phyloP scores from a whole-genome alignment of 2,888 invertebrate genomes.

The Euclidia mi region DNA sequence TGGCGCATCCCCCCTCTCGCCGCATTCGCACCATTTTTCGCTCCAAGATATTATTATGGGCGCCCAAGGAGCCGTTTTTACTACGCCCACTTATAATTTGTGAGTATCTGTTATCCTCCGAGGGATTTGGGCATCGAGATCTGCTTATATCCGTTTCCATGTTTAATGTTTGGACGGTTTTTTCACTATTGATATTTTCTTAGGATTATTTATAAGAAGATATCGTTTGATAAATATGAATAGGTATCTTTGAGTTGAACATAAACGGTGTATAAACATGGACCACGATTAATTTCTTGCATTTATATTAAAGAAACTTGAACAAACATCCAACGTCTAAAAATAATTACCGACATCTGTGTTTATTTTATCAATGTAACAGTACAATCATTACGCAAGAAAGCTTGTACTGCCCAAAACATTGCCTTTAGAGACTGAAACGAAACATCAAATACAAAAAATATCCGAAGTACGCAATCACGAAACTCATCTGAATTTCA shows the following conservation, averaged over 20 bases:
- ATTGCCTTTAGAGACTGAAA: constrained; percentile 31
- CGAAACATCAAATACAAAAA: constrained; percentile 50
- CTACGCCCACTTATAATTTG: constrained; percentile 83
- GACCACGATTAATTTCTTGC: constrained; percentile 6
- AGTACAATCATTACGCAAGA: too few relatives aligned
- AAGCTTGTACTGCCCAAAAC: constrained; percentile 4
- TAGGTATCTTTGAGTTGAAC: neutral
- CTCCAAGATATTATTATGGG: constrained; percentile 83
- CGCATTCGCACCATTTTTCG: constrained; percentile 79
- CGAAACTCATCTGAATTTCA: constrained; percentile 72
- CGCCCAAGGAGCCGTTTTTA: constrained; percentile 83
- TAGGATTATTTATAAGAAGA: constrained; percentile 53
- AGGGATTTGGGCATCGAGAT: constrained; percentile 64
- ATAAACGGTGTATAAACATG: constrained; percentile 14
- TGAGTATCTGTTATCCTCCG: constrained; percentile 74
- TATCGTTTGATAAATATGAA: constrained; percentile 41
- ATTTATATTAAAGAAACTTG: constrained; percentile 10
- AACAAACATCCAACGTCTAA: constrained; percentile 1
- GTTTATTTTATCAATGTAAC: constrained; percentile 3
- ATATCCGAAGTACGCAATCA: constrained; percentile 61
- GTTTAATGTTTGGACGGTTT: constrained; percentile 67
- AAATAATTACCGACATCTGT: constrained; percentile 1
- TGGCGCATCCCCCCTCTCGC: constrained; percentile 35
- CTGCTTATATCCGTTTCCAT: constrained; percentile 66
- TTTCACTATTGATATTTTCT: constrained; percentile 67